Base-by-base conservation (phyloP, 2,113 vertebrate genomes). In the Melanerpes formicivorus region DNA sequence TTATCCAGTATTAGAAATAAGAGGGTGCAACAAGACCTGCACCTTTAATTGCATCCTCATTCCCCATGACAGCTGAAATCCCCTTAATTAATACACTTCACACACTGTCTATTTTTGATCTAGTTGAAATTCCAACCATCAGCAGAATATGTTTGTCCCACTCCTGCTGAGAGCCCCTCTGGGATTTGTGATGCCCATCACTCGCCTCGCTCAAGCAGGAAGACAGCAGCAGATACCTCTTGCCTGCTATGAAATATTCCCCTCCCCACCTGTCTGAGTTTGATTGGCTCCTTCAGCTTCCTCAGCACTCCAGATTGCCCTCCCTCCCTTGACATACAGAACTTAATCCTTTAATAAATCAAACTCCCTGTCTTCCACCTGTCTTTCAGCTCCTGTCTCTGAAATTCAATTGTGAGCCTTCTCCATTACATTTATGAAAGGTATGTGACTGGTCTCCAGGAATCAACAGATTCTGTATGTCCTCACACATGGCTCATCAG, bases 81-180 rank as follows among this genome's bases (percentile, higher is more conserved):
- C 32, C 59, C 32, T 89, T 96, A 84, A 94, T 92, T 93, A 93
- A 92, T 73, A 90, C 59, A 81, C 88, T 90, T 88, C 77, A 72
- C 76, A 73, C 34, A 25, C 58, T 77, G 77, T 55, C 87, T 83
- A 25, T 72, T 91, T 93, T 90, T 88, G 70, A 90, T 69, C 80
- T 65, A 65, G 58, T 84, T 90, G 58, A 72, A 67, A 94, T 90
- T 83, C 90, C 78, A 75, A 37, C 76, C 55, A 65, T 10, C 59
- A 78, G 69, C 46, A 72, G 63, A 79, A 46, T 56, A 58, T 60
- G 63, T 56, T 56, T n/a, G 29, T 66, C 77, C 82, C 18, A 10
- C 48, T 67, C 79, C 56, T 54, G 16, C 54, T 29, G 74, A 92
- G 26, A 78, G 50, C 3, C 48, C 46, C 48, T 8, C 54, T 5